Percentiles rank a stretch among this genome's conserved stretches.
Conservation (phyloP, 2,888 invertebrate species). For the Cistogaster globosa region DNA sequence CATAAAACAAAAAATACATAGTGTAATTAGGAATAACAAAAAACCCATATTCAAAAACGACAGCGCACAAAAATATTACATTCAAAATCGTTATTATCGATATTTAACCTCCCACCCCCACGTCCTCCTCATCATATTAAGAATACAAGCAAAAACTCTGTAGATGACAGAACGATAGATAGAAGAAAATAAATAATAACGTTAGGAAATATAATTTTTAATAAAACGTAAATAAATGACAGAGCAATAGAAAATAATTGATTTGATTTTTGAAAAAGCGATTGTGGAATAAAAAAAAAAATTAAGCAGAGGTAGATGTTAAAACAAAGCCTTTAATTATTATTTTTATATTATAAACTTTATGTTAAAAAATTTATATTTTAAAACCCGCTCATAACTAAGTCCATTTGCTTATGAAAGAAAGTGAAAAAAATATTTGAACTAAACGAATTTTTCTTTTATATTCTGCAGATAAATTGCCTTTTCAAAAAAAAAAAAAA, state of each 20-base stretch:
- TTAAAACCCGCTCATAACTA: too few relatives aligned
- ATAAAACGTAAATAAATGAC: slow-evolving; percentile 3
- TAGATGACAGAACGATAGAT: slow-evolving; percentile 35
- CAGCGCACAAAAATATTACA: slow-evolving; percentile 66
- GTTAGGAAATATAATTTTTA: slow-evolving; percentile 10
- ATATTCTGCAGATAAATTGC: too few relatives aligned
- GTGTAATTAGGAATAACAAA: not conserved
- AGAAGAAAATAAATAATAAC: too few relatives aligned
- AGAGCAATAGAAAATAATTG: too few relatives aligned
- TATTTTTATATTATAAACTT: too few relatives aligned
- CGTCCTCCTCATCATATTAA: slow-evolving; percentile 3
- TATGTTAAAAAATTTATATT: too few relatives aligned
- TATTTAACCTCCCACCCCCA: not conserved
- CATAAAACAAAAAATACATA: slow-evolving; percentile 17
- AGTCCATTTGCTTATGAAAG: too few relatives aligned
- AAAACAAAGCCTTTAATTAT: too few relatives aligned
- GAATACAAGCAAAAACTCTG: slow-evolving; percentile 36
- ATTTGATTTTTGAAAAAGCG: too few relatives aligned
- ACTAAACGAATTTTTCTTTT: too few relatives aligned
- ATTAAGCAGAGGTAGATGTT: not conserved
- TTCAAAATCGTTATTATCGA: slow-evolving; percentile 48
- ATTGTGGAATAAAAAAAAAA: not conserved
- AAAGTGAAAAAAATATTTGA: too few relatives aligned
- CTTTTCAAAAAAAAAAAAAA: too few relatives aligned
- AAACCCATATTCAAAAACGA: slow-evolving; percentile 50